Evolutionary conservation across 2,113 vertebrate species (phyloP).

Genomic region (Dasyprocta punctata): DNA sequence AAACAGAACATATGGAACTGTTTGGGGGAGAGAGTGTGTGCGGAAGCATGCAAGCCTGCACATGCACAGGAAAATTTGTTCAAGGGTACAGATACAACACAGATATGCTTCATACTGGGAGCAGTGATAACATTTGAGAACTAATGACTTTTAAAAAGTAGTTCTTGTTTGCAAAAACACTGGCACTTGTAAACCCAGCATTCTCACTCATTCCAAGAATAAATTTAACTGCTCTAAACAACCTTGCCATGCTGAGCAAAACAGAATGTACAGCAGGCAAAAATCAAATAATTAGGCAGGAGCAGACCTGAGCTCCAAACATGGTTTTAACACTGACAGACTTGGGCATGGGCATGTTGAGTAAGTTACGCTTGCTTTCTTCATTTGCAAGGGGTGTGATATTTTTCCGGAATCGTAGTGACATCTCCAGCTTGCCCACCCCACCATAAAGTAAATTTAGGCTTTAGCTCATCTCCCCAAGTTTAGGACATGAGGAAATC

Average conservation of each 20-base stretch:
- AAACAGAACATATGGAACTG: constrained; percentile 67
- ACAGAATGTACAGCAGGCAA: not conserved
- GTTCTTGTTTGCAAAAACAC: constrained; percentile 10
- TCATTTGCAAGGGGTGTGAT: not conserved
- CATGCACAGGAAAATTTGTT: not conserved
- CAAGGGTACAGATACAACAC: constrained; percentile 1
- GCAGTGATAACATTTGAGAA: not conserved
- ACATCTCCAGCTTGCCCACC: not conserved
- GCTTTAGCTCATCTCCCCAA: not conserved
- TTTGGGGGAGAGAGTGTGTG: not conserved
- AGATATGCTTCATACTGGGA: not conserved
- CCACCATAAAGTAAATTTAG: not conserved
- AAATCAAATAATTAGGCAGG: not conserved
- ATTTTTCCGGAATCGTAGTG: not conserved
- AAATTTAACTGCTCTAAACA: not conserved
- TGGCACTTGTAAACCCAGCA: not conserved
- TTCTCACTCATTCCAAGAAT: constrained; percentile 3
- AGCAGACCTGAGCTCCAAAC: not conserved
- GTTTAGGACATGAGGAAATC: not conserved
- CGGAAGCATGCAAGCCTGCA: not conserved
- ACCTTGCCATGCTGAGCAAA: not conserved
- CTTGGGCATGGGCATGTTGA: not conserved
- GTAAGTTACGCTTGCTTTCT: not conserved
- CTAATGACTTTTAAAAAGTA: constrained; percentile 23
- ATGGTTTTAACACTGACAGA: not conserved